Evolutionary conservation across 2,797 vertebrate species (phyloP), one percentile per base, ranked within the genome.

Genomic region (Chrosomus eos): DNA sequence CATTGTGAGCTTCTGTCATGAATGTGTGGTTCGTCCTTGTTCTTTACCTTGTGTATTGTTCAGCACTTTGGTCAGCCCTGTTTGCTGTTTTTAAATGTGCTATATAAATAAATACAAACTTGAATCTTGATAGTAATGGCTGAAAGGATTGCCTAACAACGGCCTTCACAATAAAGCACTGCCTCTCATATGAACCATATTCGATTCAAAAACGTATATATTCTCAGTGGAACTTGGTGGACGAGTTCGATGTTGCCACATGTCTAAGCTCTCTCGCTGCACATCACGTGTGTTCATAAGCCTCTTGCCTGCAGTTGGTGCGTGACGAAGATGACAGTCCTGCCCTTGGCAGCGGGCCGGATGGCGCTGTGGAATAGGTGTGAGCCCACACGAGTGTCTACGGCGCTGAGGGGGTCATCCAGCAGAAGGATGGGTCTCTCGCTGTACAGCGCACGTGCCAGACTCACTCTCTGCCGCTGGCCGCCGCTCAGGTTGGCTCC

Each of bases 321-420:
- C 5, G 96, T 97, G n/a, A 97, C 94, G 90, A 96, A 96, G 81
- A 97, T 90, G 88, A 96, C 91, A 0, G 96, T 97, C 90, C 90
- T 96, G 85, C 83, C 91, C 85, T 89, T 92, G 26, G 94, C 91
- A 4, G 86, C 84, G 0, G 81, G 90, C 2, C 84, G 92, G 89
- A 97, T 96, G 71, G 93, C 95, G 74, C 91, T 92, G 81, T 88
- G 91, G 91, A 97, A 97, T 84, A 97, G 89, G 80, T 94, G 93
- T 4, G 92, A 92, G 33, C 94, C 95, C 72, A 97, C 96, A 28
- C 93, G 94, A 33, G 95, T 86, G 85, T 97, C 96, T 0, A 97
- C 94, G 0, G 96, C 96, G 5, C 96, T 96, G 73, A 97, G 95
- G 2, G 96, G 96, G 90, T 97, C 95, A 33, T 97, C 96, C 82